phyloP scores from a whole-genome alignment of 2,888 invertebrate genomes.

The Hydrotaea cyrtoneurina region DNA sequence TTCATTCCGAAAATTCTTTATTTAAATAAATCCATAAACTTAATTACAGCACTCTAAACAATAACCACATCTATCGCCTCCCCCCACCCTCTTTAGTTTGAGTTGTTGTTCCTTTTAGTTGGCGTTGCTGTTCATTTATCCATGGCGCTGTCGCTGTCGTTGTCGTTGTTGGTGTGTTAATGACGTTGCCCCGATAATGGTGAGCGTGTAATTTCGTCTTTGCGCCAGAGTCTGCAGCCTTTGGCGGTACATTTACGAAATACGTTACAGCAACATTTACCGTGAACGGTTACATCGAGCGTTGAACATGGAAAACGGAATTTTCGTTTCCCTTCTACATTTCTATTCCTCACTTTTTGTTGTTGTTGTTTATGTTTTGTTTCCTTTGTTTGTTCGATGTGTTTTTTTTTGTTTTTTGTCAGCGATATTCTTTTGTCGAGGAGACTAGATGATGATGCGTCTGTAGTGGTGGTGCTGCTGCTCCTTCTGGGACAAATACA shows the following conservation, averaged over 20 bases:
- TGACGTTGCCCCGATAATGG: not conserved
- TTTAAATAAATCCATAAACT: constrained; percentile 11
- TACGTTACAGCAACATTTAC: constrained; percentile 47
- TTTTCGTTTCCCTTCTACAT: constrained; percentile 18
- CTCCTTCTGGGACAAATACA: not conserved
- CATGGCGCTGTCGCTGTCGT: too few relatives aligned
- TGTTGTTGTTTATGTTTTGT: not conserved
- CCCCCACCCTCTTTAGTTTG: not conserved
- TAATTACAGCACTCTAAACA: not conserved
- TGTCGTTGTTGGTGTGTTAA: not conserved
- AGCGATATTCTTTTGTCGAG: not conserved
- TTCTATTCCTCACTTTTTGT: not conserved
- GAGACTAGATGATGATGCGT: not conserved
- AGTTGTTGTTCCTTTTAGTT: too few relatives aligned
- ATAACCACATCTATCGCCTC: not conserved
- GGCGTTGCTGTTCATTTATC: too few relatives aligned
- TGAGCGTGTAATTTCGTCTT: not conserved
- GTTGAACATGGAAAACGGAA: constrained; percentile 13
- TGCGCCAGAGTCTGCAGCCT: constrained; percentile 41
- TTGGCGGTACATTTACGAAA: constrained; percentile 41
- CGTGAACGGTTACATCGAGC: not conserved
- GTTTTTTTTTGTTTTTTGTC: not conserved
- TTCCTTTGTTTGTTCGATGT: constrained; percentile 3
- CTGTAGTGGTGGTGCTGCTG: not conserved
- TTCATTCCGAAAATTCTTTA: not conserved